These are phyloP conservation scores for Lepidurus packardi DNA, from an alignment of 1,140 invertebrate genomes.

Conservation along the genomic window DNA sequence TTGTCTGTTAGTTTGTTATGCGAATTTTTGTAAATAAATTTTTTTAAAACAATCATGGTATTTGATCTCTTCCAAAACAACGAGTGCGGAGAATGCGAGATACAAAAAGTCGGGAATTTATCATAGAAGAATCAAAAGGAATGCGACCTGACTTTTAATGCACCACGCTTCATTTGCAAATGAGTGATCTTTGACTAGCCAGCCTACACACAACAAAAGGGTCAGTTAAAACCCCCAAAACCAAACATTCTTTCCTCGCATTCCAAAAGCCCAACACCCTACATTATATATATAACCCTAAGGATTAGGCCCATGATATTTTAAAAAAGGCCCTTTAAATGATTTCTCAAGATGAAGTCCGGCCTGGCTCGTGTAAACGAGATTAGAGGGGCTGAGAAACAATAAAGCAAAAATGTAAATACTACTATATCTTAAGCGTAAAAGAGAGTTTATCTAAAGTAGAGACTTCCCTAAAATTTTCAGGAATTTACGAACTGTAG, in stretches of 20 bases:
- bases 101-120: neutral
- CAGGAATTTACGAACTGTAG: too few species aligned
- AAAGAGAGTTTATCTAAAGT: too few species aligned
- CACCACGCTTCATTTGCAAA: constrained; percentile 1
- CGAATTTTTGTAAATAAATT: too few species aligned
- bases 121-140: neutral
- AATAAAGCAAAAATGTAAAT: too few species aligned
- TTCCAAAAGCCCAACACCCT: neutral
- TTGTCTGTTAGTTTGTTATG: too few species aligned
- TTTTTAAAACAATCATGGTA: neutral
- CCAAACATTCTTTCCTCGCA: neutral
- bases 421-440: too few species aligned
- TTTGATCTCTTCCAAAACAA: neutral
- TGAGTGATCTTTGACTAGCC: constrained; percentile 34
- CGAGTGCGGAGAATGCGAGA: too few species aligned
- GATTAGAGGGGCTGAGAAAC: too few species aligned
- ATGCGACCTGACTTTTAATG: neutral
- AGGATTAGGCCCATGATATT: neutral
- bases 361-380: too few species aligned
- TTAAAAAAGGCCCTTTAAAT: constrained; percentile 8
- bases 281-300: constrained; percentile 10
- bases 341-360: neutral
- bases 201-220: constrained; percentile 41
- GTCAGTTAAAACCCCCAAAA: neutral
- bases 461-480: too few species aligned